Base-by-base conservation (phyloP, 2,113 vertebrate genomes). In the Candoia aspera region DNA sequence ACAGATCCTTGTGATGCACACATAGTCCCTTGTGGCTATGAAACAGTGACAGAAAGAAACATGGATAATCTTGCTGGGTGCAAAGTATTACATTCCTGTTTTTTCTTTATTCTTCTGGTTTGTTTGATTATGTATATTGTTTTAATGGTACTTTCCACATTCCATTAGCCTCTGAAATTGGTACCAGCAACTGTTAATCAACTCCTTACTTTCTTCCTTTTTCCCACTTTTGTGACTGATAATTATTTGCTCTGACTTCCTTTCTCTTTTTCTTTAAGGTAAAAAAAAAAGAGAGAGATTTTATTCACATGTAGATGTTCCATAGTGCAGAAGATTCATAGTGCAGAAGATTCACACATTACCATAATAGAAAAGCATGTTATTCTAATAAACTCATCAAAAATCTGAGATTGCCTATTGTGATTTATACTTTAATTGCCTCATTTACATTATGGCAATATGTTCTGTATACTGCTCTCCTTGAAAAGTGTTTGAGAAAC, bases 161-260 rank as follows among this genome's bases (percentile, higher is more conserved):
- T 93, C 23, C 64, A 58, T 91, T 85, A 88, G 59, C 24, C 37
- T 87, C 46, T 79, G 55, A 91, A 89, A 57, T 55, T 59, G 90
- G 42, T 90, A 89, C 68, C 33, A 46, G 33, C 59, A 3, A 24
- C 42, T n/a, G 37, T 46, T 87, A 58, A n/a, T 55, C 83, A 88
- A 33, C 23, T 23, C 5, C 46, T 13, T 59, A 17, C 33, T 37
- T 59, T n/a, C 12, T 60, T 62, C 23, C 15, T 24, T 26, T 2
- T 13, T 33, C 88, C 12, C 58, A 2, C 54, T 37, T 13, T 37
- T 88, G 49, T 1, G 0, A 6, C 2, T 0, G 19, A 24, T 59
- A 21, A 68, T 46, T 91, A 57, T 88, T 91, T 58, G 12, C 10
- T 57, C 33, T 83, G 86, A 83, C 64, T 83, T 60, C 23, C 19